Evolutionary conservation across 2,797 vertebrate genomes (phyloP).

Genomic region (Sebastes miniatus): DNA sequence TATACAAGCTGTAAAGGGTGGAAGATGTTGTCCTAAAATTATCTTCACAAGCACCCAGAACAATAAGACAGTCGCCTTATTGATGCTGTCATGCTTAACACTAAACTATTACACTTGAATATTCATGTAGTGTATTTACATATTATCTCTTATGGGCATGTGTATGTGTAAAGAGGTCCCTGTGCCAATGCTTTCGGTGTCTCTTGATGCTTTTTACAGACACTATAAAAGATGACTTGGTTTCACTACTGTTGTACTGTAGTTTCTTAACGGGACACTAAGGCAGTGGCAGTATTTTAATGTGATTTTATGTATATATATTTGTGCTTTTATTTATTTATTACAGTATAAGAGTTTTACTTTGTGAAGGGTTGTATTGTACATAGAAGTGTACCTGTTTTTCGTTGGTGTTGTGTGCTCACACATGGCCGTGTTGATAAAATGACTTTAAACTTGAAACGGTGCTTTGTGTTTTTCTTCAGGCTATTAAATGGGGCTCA

Average conservation of each 20-base stretch:
- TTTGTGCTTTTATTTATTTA: conserved; percentile 71
- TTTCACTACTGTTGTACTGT: conserved; percentile 20
- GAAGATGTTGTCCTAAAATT: not conserved
- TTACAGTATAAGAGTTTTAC: conserved; percentile 48
- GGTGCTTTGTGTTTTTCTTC: conserved; percentile 1
- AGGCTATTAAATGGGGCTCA: not conserved
- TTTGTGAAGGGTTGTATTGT: conserved; percentile 49
- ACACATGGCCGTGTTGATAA: conserved; percentile 30
- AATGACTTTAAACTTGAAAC: conserved; percentile 22
- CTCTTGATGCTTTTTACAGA: conserved; percentile 8
- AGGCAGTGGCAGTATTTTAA: conserved; percentile 48
- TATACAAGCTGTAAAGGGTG: not conserved
- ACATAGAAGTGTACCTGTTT: conserved; percentile 42
- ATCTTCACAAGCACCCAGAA: not conserved
- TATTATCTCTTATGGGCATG: conserved; percentile 14
- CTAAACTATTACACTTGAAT: conserved; percentile 50
- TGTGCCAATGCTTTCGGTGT: conserved; percentile 57
- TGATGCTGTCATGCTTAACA: conserved; percentile 1
- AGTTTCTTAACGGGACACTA: conserved; percentile 10
- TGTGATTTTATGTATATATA: conserved; percentile 49
- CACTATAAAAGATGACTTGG: not conserved
- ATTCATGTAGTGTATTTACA: conserved; percentile 30
- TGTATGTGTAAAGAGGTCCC: conserved; percentile 9
- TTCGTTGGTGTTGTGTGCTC: not conserved
- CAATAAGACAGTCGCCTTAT: not conserved